Evolutionary conservation across 1,140 invertebrate genomes (phyloP).

Genomic region (Caenorhabditis remanei): DNA sequence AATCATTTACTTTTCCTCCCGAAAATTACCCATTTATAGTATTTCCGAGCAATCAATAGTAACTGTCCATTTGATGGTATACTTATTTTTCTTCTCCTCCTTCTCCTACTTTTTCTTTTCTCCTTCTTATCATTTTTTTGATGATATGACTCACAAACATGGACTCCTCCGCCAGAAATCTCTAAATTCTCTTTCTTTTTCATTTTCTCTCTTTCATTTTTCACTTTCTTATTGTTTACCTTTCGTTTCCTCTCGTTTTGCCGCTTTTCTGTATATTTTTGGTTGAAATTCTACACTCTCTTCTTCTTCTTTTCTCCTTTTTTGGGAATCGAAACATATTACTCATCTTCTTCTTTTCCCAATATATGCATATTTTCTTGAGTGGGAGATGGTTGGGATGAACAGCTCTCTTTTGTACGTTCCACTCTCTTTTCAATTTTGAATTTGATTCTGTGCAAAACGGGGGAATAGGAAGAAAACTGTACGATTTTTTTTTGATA

Average conservation of each 20-base stretch:
- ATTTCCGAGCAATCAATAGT: conserved; percentile 20
- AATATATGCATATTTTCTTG: conserved; percentile 49
- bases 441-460: background rate
- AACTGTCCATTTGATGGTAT: conserved; percentile 4
- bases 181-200: background rate
- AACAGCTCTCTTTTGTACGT: background rate
- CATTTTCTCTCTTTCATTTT: background rate
- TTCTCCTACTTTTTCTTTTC: too few relatives aligned
- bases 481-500: background rate
- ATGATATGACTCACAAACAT: conserved; percentile 52
- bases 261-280: conserved; percentile 53
- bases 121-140: conserved; percentile 37
- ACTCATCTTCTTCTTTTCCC: conserved; percentile 39
- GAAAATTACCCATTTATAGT: background rate
- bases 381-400: background rate
- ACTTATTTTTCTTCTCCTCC: background rate
- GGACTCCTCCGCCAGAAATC: conserved; percentile 31
- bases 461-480: background rate
- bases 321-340: conserved; percentile 54
- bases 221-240: conserved; percentile 56
- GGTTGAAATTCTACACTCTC: conserved; percentile 50
- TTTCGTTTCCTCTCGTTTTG: conserved; percentile 42
- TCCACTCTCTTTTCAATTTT: conserved; percentile 28
- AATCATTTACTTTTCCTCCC: background rate
- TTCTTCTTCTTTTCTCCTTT: conserved; percentile 7